Base-by-base conservation (phyloP, 2,888 invertebrate genomes). In the Embidobia sp. region DNA sequence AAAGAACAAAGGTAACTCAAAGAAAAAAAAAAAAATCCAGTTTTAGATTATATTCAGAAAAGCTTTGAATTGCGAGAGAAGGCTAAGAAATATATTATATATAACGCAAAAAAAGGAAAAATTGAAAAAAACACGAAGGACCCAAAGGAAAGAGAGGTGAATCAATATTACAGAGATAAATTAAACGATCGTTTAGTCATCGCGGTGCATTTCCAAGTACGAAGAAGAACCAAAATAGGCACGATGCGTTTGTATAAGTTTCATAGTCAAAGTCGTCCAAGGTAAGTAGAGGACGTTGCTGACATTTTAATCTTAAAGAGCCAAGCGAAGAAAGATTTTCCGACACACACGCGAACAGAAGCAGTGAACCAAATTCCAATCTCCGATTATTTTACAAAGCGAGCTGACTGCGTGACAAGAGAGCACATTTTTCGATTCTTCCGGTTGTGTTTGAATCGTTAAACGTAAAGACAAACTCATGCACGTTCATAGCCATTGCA, bases 221-320 rank as follows among this genome's bases (percentile, higher is more conserved):
- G 69, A 70, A 64, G 66, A 74, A 64, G 53, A 59, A 70, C 57
- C 35, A 70, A 64, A 74, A 74, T 78, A 78, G 74, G 74, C 74
- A 69, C 66, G 78, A 66, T 78, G 61, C 70, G 74, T 78, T 78
- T 75, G 42, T 78, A 78, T 70, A 75, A 78, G 77, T 77, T 77
- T 72, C 73, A 78, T 78, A 75, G 78, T 64, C 37, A 37, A 70
- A 74, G n/a, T 78, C 69, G 74, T 78, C 78, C 70, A 75, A 64
- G 55, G 55, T 78, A 78, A 70, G 66, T 78, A 78, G 78, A 44
- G 70, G 66, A 78, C 61, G 35, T 67, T 64, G 57, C 48, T 11
- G 53, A 70, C 16, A 66, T 66, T 74, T 78, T 59, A 74, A 57
- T 64, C 44, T 64, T 53, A 37, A 33, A 29, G 49, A 33, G 3